phyloP scores from a whole-genome alignment of 1,140 invertebrate genomes.

The Polyergus mexicanus region DNA sequence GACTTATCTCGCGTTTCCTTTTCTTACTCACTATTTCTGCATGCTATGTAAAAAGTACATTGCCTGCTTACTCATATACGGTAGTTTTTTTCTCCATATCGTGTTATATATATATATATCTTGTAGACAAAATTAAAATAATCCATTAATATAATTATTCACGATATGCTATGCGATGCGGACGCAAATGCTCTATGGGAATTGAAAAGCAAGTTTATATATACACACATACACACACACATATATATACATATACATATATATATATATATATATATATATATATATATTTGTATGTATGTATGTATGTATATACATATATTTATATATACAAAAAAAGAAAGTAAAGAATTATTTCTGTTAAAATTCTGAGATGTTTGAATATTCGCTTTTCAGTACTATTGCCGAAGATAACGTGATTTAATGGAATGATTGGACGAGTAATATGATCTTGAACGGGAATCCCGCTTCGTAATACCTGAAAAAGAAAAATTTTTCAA shows the following conservation, averaged over 20 bases:
- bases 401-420: constrained; percentile 1
- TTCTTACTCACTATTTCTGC: constrained; percentile 65
- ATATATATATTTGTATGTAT: constrained; percentile 51
- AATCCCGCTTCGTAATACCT: constrained; percentile 23
- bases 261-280: constrained; percentile 58
- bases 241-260: constrained; percentile 62
- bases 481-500: not conserved
- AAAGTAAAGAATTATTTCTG: constrained; percentile 38
- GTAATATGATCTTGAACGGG: constrained; percentile 27
- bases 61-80: constrained; percentile 79
- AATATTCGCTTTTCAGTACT: not conserved
- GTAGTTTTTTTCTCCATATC: constrained; percentile 65
- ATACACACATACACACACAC: constrained; percentile 32
- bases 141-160: constrained; percentile 70
- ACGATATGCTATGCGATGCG: constrained; percentile 15
- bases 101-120: constrained; percentile 71
- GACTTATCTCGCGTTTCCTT: constrained; percentile 61
- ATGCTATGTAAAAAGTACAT: constrained; percentile 82
- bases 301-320: constrained; percentile 53
- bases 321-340: constrained; percentile 70
- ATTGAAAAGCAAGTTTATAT: constrained; percentile 68
- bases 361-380: constrained; percentile 1
- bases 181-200: constrained; percentile 47
- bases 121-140: constrained; percentile 83
- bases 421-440: constrained; percentile 46